Evolutionary conservation across 2,888 invertebrate genomes (phyloP).

Genomic region (Loripinus fragilis): DNA sequence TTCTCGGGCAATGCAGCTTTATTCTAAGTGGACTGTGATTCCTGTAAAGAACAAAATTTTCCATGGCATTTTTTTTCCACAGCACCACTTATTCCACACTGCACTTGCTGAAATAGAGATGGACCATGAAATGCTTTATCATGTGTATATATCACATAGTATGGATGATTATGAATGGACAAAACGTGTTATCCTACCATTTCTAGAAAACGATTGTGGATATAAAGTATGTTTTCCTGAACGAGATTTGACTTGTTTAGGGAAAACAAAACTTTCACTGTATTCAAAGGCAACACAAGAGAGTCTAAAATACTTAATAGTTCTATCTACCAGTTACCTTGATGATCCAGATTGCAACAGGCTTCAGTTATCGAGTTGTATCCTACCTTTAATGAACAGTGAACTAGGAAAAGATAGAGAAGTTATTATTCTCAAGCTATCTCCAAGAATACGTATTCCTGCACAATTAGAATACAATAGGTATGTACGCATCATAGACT

Average conservation of each 20-base stretch:
- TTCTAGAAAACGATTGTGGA: conserved; percentile 19
- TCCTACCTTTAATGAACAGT: conserved; percentile 8
- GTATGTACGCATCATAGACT: conserved; percentile 10
- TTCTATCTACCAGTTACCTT: conserved; percentile 16
- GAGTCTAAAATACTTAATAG: not conserved
- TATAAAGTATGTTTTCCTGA: conserved; percentile 18
- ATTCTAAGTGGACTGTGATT: not conserved
- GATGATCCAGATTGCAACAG: conserved; percentile 11
- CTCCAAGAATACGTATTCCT: not conserved
- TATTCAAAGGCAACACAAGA: not conserved
- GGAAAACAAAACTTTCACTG: not conserved
- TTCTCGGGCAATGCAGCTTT: not conserved
- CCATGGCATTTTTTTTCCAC: not conserved
- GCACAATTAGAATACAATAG: conserved; percentile 14
- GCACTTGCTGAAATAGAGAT: not conserved
- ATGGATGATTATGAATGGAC: conserved; percentile 20
- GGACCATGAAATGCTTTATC: not conserved
- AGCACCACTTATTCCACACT: not conserved
- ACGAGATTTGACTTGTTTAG: conserved; percentile 12
- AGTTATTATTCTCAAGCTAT: conserved; percentile 5
- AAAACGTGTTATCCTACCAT: conserved; percentile 11
- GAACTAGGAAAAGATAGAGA: not conserved
- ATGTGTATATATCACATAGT: conserved; percentile 13
- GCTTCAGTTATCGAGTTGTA: conserved; percentile 18
- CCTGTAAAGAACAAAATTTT: not conserved